Conservation (phyloP, 2,888 invertebrate species). For the Mechanitis mazaeus region DNA sequence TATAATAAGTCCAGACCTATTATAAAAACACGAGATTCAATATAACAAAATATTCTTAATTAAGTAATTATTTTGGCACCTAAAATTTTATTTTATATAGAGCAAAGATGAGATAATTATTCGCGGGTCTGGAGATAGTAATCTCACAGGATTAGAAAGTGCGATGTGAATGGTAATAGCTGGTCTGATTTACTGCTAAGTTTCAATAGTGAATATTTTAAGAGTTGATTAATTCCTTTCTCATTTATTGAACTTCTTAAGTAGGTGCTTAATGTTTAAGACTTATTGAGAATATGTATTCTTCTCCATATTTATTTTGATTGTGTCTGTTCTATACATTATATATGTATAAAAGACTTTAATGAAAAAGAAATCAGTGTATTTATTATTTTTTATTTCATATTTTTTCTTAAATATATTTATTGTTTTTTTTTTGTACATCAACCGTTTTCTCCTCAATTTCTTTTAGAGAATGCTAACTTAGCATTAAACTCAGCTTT, state of each 20-base stretch:
- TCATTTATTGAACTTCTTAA: constrained; percentile 34
- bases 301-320: background rate
- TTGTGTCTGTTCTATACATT: background rate
- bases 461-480: no score
- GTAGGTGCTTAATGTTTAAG: constrained; percentile 1
- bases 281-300: background rate
- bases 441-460: no score
- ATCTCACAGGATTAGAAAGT: constrained; percentile 73
- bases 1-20: no score
- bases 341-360: no score
- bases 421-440: no score
- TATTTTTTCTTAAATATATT: no score
- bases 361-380: no score
- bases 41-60: constrained; percentile 1
- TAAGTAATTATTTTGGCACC: constrained; percentile 27
- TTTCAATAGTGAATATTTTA: constrained; percentile 76
- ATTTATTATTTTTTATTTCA: no score
- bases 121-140: constrained; percentile 70
- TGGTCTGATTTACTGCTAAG: constrained; percentile 74
- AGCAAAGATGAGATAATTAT: constrained; percentile 68
- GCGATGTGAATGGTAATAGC: constrained; percentile 74
- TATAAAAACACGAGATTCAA: background rate
- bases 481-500: no score
- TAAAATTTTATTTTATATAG: constrained; percentile 49
- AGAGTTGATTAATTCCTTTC: constrained; percentile 62